phyloP scores from a whole-genome alignment of 2,797 vertebrate species.

The Allobates femoralis region DNA sequence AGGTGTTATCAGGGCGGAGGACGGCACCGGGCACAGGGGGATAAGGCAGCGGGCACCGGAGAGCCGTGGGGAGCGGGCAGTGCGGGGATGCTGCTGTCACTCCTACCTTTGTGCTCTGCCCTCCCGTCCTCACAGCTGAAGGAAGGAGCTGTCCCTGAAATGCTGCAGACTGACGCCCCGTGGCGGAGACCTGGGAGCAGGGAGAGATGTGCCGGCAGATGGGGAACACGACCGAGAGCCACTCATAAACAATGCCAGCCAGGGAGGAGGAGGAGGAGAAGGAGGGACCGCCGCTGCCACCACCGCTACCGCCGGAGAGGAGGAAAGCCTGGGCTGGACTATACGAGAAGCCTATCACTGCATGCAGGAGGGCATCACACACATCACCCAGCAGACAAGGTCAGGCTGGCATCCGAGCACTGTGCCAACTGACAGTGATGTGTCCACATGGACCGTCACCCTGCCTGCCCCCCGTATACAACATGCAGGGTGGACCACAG shows the following conservation, averaged over 20 bases:
- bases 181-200: conserved; percentile 58
- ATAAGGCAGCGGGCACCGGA: neutral
- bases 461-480: too few relatives aligned
- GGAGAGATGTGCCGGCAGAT: conserved; percentile 54
- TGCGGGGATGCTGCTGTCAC: conserved; percentile 37
- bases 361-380: conserved; percentile 20
- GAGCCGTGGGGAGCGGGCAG: neutral
- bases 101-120: conserved; percentile 58
- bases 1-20: neutral
- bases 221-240: conserved; percentile 47
- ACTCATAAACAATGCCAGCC: conserved; percentile 56
- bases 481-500: too few relatives aligned
- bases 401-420: neutral
- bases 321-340: conserved; percentile 42
- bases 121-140: conserved; percentile 39
- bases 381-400: conserved; percentile 12
- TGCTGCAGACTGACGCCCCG: conserved; percentile 62
- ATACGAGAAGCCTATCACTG: conserved; percentile 19
- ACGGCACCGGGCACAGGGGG: conserved; percentile 29
- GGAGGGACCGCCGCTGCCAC: neutral
- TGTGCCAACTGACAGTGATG: neutral
- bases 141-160: conserved; percentile 24
- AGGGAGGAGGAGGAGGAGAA: conserved; percentile 45
- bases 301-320: neutral
- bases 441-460: neutral